Percentiles rank a stretch among this genome's conserved stretches.
Evolutionary conservation across 2,888 invertebrate species (phyloP).

Genomic region (Julus scanicus): DNA sequence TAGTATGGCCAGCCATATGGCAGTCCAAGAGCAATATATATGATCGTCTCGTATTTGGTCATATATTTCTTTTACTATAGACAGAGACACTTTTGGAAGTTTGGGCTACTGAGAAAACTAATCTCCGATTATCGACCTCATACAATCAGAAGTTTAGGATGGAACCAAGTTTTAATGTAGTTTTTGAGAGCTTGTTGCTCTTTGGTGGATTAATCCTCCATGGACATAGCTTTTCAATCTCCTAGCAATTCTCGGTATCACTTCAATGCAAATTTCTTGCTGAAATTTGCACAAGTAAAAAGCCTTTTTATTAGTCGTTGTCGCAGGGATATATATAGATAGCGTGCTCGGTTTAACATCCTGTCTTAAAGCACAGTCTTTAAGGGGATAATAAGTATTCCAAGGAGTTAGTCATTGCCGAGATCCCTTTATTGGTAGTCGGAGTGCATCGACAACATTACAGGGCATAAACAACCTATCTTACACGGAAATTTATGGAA

Average conservation of each 20-base stretch:
- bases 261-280: neutral
- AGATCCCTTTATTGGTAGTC: neutral
- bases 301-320: slow-evolving; percentile 6
- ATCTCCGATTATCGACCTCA: neutral
- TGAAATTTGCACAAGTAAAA: neutral
- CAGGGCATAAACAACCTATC: slow-evolving; percentile 27
- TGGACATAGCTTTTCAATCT: neutral
- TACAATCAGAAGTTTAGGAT: neutral
- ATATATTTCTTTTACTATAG: no score
- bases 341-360: neutral
- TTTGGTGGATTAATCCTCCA: neutral
- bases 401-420: neutral
- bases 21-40: no score
- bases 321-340: neutral
- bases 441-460: neutral
- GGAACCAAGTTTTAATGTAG: neutral
- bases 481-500: slow-evolving; percentile 32
- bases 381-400: slow-evolving; percentile 12
- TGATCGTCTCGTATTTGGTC: no score
- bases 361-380: no score
- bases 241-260: neutral
- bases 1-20: no score
- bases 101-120: neutral
- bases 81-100: neutral
- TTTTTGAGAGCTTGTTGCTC: neutral